Evolutionary conservation across 2,797 vertebrate genomes (phyloP), one percentile per base, ranked within the genome.

Genomic region (Galaxias olidus): DNA sequence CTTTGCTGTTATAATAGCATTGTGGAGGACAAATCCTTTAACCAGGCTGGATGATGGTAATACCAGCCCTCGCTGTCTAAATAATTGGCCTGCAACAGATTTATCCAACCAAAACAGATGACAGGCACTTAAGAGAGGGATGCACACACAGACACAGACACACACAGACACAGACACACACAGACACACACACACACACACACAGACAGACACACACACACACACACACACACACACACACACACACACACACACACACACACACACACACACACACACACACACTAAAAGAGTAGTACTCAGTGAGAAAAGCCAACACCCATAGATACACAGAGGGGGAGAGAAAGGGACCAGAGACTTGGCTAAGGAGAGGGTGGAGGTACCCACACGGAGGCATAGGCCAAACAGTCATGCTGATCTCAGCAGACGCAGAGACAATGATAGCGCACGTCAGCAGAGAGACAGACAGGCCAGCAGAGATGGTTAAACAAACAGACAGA

Each of bases 11-110:
- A 44, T 14, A 62, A 66, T 49, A 12, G 42, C 62, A 62, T 49
- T 46, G 46, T 46, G 56, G 44, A 51, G 9, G 17, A 66, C 63
- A 57, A 68, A 57, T 20, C 57, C 9, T 53, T 10, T 30, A 59
- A 69, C 65, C 55, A 64, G 65, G n/a, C 57, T 8, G 14, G 30
- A 66, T 69, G 54, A 54, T 67, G 65, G 19, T 52, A 61, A 55
- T 4, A 54, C 46, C 65, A 12, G 0, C 40, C 44, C 51, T 69
- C 40, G 13, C 51, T 69, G 63, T 63, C 63, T 51, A 46, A 30
- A 63, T 58, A 43, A 45, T 46, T 58, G 69, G 48, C 49, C 18
- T 51, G 4, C 12, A 54, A 12, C 19, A 20, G 12, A 14, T 30
- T 13, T 55, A 19, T 11, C 13, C 20, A 12, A 20, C 30, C 13